Conservation (phyloP, 2,888 invertebrate genomes). For the Ornithoptera priamus region DNA sequence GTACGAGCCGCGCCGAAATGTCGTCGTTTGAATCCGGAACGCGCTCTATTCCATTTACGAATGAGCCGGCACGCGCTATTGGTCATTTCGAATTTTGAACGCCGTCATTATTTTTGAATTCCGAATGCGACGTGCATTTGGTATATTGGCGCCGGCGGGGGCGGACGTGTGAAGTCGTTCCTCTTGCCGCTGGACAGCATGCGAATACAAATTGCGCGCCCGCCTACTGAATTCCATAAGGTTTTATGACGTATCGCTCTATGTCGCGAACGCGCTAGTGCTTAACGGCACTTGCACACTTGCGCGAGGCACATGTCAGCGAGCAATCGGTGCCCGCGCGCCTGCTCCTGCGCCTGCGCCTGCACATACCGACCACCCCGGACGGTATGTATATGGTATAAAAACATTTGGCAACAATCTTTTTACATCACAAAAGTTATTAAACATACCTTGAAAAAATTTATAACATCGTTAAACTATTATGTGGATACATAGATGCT, state of each 20-base stretch:
- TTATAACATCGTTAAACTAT: too few species aligned
- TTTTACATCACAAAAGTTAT: too few species aligned
- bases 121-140: constrained; percentile 66
- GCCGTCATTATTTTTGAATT: constrained; percentile 61
- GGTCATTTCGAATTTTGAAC: constrained; percentile 60
- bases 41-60: constrained; percentile 50
- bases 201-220: constrained; percentile 65
- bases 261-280: constrained; percentile 49
- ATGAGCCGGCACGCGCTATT: constrained; percentile 52
- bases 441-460: too few species aligned
- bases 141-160: constrained; percentile 66
- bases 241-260: constrained; percentile 50
- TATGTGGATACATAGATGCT: too few species aligned
- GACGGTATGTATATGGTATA: background rate
- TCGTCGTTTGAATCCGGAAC: constrained; percentile 53
- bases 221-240: constrained; percentile 54
- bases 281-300: constrained; percentile 56
- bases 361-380: constrained; percentile 49
- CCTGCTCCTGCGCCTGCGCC: constrained; percentile 50
- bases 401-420: background rate
- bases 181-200: constrained; percentile 53
- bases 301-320: constrained; percentile 53
- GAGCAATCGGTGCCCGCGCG: constrained; percentile 57
- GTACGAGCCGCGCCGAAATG: constrained; percentile 36
- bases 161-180: constrained; percentile 64